phyloP scores from a whole-genome alignment of 2,888 invertebrate genomes.

The Nemoura dubitans region DNA sequence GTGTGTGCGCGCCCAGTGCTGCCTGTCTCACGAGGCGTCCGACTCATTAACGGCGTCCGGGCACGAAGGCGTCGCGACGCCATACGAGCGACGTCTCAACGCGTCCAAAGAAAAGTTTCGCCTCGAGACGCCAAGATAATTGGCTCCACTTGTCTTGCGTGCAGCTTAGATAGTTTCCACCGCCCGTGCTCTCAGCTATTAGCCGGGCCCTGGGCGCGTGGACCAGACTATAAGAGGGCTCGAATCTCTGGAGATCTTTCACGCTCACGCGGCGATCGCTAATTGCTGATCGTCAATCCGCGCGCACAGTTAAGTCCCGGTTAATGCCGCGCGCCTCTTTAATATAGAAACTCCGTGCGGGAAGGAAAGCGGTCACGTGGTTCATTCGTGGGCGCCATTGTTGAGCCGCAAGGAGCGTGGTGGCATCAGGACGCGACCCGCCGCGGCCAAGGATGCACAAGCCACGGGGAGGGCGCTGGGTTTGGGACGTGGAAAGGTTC shows the following conservation, averaged over 20 bases:
- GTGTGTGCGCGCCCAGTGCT: neutral
- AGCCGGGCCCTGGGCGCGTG: neutral
- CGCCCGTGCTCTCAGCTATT: neutral
- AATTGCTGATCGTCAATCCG: constrained; percentile 48
- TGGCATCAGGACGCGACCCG: neutral
- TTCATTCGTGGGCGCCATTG: neutral
- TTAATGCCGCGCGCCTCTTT: constrained; percentile 10
- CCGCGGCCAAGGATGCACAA: neutral
- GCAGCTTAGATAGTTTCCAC: neutral
- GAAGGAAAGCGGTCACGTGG: constrained; percentile 12
- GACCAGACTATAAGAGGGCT: neutral
- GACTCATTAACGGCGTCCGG: constrained; percentile 25
- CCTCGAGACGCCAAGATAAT: neutral
- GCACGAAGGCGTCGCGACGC: constrained; percentile 14
- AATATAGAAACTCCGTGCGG: neutral
- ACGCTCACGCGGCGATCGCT: constrained; percentile 23
- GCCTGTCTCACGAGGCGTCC: neutral
- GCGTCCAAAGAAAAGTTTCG: constrained; percentile 23
- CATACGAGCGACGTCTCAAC: neutral
- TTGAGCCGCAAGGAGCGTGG: neutral
- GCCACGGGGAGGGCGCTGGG: neutral
- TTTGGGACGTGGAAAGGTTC: neutral
- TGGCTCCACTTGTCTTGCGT: constrained; percentile 16
- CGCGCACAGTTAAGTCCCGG: constrained; percentile 9
- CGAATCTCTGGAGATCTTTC: neutral